Evolutionary conservation across 2,888 invertebrate species (phyloP), one percentile per base, ranked within the genome.

Genomic region (Microctonus aethiopoides): DNA sequence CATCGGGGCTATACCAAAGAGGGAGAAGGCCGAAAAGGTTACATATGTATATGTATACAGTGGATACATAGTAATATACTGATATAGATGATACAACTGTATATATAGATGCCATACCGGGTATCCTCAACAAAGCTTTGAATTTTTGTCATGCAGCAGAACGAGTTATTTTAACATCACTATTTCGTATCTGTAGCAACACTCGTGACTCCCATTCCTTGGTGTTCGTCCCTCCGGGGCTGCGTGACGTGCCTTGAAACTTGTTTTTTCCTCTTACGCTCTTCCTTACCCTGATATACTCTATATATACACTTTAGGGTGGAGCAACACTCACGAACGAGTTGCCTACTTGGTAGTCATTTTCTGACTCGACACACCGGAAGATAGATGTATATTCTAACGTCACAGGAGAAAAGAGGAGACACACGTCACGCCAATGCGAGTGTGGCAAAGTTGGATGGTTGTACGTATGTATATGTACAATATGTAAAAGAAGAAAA

Each of bases 291-390:
- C 16, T 52, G 22, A 34, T 22, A 20, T 5, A 24, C 32, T 52
- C 2, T 29, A 34, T 46, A 59, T 51, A 20, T 69, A 29, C 29
- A 13, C 22, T 41, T 39, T 34, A 7, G 24, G 52, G 41, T 36
- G 39, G 24, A 16, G 36, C 46, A 59, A 63, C 22, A 29, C 20
- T 20, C 6, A 51, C 24, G 52, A 63, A 60, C 39, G 39, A 68
- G 67, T 63, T 56, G 39, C 16, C 63, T 65, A 36, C 51, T 60
- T 13, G 39, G 52, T 64, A 68, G 68, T 70, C 66, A 63, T 64
- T 71, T 70, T 70, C 69, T 57, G 36, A 74, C 70, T 68, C 70
- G 72, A 70, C 70, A 70, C 54, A 70, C 67, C 63, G 67, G 68
- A 72, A 72, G 70, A 68, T 71, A 39, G 70, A 68, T 68, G 69